Conservation (phyloP, 2,888 invertebrate species). For the Antheraea yamamai region DNA sequence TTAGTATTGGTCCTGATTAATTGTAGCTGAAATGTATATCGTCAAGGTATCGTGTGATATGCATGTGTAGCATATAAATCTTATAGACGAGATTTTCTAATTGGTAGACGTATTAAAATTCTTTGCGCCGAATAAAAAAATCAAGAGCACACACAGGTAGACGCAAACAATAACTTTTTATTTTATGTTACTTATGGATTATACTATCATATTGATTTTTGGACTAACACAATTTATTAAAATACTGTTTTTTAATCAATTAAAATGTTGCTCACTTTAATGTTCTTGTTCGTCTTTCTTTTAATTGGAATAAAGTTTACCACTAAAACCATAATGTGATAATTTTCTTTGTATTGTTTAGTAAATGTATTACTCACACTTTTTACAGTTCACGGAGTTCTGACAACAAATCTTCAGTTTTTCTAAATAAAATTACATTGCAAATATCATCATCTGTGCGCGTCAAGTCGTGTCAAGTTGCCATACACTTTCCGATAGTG, state of each 20-base stretch:
- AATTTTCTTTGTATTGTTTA: not conserved
- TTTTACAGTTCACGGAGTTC: not conserved
- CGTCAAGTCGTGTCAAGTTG: constrained; percentile 16
- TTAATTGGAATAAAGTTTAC: not conserved
- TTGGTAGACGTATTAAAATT: no score
- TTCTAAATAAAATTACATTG: not conserved
- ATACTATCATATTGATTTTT: not conserved
- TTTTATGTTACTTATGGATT: no score
- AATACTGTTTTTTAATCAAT: not conserved
- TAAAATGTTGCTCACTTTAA: not conserved
- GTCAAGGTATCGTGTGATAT: no score
- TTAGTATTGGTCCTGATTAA: no score
- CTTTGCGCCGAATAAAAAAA: no score
- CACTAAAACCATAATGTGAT: not conserved
- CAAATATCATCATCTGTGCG: not conserved
- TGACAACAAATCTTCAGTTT: not conserved
- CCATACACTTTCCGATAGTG: constrained; percentile 12
- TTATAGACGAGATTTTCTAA: no score
- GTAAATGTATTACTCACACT: not conserved
- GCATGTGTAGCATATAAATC: no score
- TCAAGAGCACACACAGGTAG: no score
- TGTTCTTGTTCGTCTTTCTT: not conserved
- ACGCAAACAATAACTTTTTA: no score
- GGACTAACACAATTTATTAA: not conserved
- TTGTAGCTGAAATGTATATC: no score